These are phyloP conservation scores for Sakesphorus luctuosus DNA, from an alignment of 2,113 vertebrate species.

Conservation along the genomic window DNA sequence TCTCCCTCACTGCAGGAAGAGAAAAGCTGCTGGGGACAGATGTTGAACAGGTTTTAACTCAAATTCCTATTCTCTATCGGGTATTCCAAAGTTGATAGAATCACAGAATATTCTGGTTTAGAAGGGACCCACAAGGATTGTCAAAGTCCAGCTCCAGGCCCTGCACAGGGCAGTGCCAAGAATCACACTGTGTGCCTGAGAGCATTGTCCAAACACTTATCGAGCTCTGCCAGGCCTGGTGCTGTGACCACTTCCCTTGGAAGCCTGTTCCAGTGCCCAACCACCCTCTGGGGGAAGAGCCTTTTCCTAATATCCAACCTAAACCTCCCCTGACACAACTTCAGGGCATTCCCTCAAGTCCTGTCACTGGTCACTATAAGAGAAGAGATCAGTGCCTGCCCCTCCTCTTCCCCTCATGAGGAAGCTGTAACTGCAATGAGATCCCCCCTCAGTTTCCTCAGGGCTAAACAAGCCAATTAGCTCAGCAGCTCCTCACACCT, in stretches of 20 bases:
- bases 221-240: not conserved
- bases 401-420: not conserved
- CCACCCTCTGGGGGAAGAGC: not conserved
- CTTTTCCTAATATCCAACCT: accelerated
- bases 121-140: not conserved
- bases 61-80: not conserved
- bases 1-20: not conserved
- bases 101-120: not conserved
- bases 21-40: not conserved
- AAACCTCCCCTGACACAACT: not conserved
- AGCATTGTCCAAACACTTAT: accelerated
- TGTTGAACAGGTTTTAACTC: not conserved
- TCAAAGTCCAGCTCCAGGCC: not conserved
- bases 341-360: not conserved
- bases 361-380: not conserved
- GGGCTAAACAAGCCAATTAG: not conserved
- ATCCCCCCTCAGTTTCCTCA: not conserved
- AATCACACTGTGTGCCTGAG: not conserved
- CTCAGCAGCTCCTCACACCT: accelerated
- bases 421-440: not conserved
- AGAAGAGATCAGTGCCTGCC: not conserved
- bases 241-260: too few species aligned
- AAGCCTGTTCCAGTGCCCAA: not conserved
- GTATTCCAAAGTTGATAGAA: not conserved
- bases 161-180: not conserved